Evolutionary conservation across 2,888 invertebrate species (phyloP).

Genomic region (Microctonus aethiopoides): DNA sequence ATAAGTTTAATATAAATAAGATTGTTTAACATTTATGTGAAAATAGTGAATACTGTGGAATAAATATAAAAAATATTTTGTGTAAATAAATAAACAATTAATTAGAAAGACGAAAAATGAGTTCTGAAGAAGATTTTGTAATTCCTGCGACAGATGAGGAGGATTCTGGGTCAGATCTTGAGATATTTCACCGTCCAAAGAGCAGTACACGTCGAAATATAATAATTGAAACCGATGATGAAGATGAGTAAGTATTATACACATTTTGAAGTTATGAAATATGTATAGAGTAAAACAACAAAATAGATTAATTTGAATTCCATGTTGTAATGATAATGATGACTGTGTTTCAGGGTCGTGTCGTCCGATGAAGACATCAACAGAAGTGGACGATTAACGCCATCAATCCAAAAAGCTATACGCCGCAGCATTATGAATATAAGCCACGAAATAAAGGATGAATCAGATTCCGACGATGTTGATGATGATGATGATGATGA

Average conservation of each 20-base stretch:
- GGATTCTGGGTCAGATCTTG: not conserved
- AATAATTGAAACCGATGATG: not conserved
- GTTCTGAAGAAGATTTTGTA: not conserved
- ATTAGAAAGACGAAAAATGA: slow-evolving; percentile 50
- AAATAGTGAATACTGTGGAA: no score
- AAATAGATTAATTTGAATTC: no score
- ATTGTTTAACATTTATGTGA: not conserved
- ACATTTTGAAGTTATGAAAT: no score
- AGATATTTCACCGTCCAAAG: not conserved
- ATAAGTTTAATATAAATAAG: no score
- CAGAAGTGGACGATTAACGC: not conserved
- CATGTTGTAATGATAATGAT: no score
- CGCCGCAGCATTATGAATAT: not conserved
- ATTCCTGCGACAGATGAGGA: not conserved
- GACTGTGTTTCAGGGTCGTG: not conserved
- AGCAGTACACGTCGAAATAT: not conserved
- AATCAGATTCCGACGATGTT: not conserved
- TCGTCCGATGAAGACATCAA: not conserved
- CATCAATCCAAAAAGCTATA: not conserved
- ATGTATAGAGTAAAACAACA: no score
- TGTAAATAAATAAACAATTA: no score
- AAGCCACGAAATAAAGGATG: not conserved
- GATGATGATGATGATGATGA: not conserved
- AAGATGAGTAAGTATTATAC: not conserved
- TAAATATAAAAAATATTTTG: no score